A percentile compares a stretch with the other conserved stretches of the same genome.
Evolutionary conservation across 2,113 vertebrate genomes (phyloP).

Genomic region (Hoplias malabaricus): DNA sequence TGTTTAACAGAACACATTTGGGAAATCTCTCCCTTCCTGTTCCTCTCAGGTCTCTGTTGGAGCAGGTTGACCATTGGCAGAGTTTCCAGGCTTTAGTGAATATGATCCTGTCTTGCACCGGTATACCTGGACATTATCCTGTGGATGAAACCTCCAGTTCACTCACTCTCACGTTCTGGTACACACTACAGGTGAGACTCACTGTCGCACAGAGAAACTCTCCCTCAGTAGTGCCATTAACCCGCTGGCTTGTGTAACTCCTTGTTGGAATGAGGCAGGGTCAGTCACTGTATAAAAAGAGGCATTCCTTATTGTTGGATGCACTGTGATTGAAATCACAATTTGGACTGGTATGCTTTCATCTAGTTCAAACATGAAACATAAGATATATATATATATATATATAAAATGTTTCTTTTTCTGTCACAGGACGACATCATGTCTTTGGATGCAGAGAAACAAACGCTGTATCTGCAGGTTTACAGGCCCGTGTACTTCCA

Average conservation of each 20-base stretch:
- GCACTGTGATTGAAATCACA: too few relatives aligned
- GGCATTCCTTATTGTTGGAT: too few relatives aligned
- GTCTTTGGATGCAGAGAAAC: conserved; percentile 91
- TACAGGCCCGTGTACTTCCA: conserved; percentile 96
- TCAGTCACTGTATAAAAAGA: too few relatives aligned
- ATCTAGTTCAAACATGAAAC: too few relatives aligned
- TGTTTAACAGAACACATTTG: too few relatives aligned
- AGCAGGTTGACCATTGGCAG: conserved; percentile 95
- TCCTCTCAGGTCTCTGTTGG: conserved; percentile 82
- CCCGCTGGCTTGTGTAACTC: too few relatives aligned
- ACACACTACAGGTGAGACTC: conserved; percentile 85
- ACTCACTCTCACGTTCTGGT: conserved; percentile 97
- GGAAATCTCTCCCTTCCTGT: not conserved
- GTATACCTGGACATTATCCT: conserved; percentile 92
- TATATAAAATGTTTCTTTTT: not conserved
- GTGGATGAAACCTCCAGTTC: conserved; percentile 96
- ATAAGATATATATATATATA: too few relatives aligned
- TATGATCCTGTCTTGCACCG: conserved; percentile 98
- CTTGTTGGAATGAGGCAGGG: too few relatives aligned
- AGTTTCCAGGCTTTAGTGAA: conserved; percentile 93
- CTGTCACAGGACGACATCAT: conserved; percentile 88
- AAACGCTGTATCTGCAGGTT: conserved; percentile 90
- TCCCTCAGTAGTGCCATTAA: not conserved
- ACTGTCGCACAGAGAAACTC: not conserved
- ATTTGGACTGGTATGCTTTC: too few relatives aligned